Evolutionary conservation across 2,888 invertebrate species (phyloP), one percentile per base, ranked within the genome.

Genomic region (Latheticus oryzae): DNA sequence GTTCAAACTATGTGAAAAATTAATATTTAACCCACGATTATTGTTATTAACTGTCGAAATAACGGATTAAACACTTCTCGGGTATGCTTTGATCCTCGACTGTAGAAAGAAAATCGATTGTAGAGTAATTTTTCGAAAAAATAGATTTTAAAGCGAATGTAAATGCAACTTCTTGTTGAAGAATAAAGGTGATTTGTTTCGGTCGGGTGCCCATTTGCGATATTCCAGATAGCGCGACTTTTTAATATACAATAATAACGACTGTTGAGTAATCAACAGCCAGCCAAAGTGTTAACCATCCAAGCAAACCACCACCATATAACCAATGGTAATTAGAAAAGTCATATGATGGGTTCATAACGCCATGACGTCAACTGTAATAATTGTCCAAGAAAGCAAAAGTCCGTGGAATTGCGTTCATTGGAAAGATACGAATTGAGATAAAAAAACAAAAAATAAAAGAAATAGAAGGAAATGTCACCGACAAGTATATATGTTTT

Each of bases 1-100:
- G 69, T 69, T 72, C 72, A 71, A 77, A 77, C 77, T 77, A 77
- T 77, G 77, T 74, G 76, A 77, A 77, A 77, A 77, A 77, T 77
- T 76, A 77, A 76, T 77, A 75, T 75, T 73, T 75, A 69, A 70
- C 74, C 69, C 69, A 66, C 58, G 73, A 73, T 74, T 73, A 74
- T 74, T 73, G 73, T 72, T 71, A 73, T 74, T 71, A 71, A 71
- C 69, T 71, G 69, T 65, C 67, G 64, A 71, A 71, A 70, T 67
- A 68, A 66, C 68, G 65, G 67, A 68, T 67, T 69, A 65, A 66
- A 64, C 67, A 64, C 65, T 70, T 64, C 57, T 45, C 32, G 43
- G 65, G 61, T 60, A 69, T 67, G 68, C 69, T 69, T 71, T 69
- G 50, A 50, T 50, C 50, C 50, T 32, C 21, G 15, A 16, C 8